Evolutionary conservation across 2,888 invertebrate genomes (phyloP), one percentile per base, ranked within the genome.

Genomic region (Elysia crispata): DNA sequence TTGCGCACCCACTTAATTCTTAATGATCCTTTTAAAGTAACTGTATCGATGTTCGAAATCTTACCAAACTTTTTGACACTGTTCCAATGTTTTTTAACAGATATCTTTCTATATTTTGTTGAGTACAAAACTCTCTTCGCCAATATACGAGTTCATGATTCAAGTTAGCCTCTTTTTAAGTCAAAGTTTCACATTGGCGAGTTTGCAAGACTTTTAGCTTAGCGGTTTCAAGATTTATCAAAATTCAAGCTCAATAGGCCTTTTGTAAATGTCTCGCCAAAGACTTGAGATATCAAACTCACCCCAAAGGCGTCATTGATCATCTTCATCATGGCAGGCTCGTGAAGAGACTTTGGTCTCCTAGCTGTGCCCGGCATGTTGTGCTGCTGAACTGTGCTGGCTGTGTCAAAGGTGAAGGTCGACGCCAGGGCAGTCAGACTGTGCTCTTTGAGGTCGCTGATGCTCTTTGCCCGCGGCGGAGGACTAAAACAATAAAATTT

Each of bases 381-480:
- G 62, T 57, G 54, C 8, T 20, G 50, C 18, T 57, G 11, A 15
- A 33, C 18, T 11, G 11, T 11, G 31, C 64, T 33, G 11, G 64
- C 20, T 0, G 72, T 77, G 18, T 80, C 82, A 41, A 74, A n/a
- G 62, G 77, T 49, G 28, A 82, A 69, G 60, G 23, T 33, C 23
- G 80, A 60, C 15, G 62, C 66, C 54, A 77, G 25, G 18, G 75
- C 49, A 25, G 57, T 31, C 20, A 80, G 62, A 23, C 69, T 80
- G 49, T 82, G 78, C 28, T 64, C 78, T 25, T 78, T 77, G 23
- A 82, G 60, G 31, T 80, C 82, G 30, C 80, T 80, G 66, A 80
- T 70, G 70, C 82, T 80, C 50, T 80, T 80, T 11, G 82, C 82
- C 30, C 82, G 54, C 33, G 77, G 67, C 30, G 78, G 82, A 25